Base-by-base conservation (phyloP, 1,140 invertebrate genomes). In the Caenorhabditis latens region DNA sequence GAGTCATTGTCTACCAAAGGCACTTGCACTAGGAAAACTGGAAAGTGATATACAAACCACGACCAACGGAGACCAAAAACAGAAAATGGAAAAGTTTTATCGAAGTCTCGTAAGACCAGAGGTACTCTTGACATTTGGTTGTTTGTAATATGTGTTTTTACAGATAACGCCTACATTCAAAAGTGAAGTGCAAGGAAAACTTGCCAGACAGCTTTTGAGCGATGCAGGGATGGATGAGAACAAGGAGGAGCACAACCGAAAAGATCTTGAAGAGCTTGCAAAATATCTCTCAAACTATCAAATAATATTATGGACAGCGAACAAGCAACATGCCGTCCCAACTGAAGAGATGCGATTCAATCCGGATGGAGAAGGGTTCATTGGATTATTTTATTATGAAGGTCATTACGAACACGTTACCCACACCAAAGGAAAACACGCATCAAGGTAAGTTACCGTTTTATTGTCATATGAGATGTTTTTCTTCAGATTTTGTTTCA, bases 401-500 rank as follows among this genome's bases (percentile, higher is more conserved):
- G 19, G 19, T 63, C 61, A 63, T 24, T 63, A 16, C 8, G 61
- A 63, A 14, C 32, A 11, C 24, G 61, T 63, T 2, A 63, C 21
- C 32, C 21, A 32, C 9, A 63, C 61, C 7, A 32, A 11, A 40
- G 61, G 14, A 32, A 4, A 7, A 6, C 8, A 40, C 1, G 7
- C 21, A 24, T 8, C 6, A 9, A 63, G 61, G 61, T 63, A 40
- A 58, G n/a, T 1, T 58, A 9, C 8, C 24, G 40, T 24, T 40
- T 63, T 63, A 19, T 40, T 8, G n/a, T 7, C 14, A 58, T 0
- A 19, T 1, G 8, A 24, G 9, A 11, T 63, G 4, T 63, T 19
- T 63, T 63, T n/a, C n/a, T n/a, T 32, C 61, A 63, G 61, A 13
- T 63, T 63, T 24, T 63, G 61, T 24, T 63, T 32, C 61, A 40